phyloP scores from a whole-genome alignment of 2,888 invertebrate genomes.

The Phania funesta region DNA sequence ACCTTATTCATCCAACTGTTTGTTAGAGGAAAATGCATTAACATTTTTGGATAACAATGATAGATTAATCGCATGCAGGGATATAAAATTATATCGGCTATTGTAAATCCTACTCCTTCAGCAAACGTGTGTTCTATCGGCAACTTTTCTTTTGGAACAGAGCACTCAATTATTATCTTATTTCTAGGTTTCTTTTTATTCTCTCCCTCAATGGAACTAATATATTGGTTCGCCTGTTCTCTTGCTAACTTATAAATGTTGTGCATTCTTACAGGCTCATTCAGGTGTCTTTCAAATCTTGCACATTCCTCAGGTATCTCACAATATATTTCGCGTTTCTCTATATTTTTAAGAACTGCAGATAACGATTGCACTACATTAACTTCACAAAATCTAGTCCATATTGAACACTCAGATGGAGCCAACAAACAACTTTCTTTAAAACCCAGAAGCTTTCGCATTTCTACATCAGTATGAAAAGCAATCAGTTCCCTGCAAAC shows the following conservation, averaged over 20 bases:
- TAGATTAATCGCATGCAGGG: constrained; percentile 85
- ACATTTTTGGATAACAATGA: constrained; percentile 77
- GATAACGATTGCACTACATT: constrained; percentile 84
- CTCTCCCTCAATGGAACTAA: constrained; percentile 1
- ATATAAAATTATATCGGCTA: constrained; percentile 91
- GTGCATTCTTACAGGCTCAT: constrained; percentile 90
- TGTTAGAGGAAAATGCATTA: constrained; percentile 83
- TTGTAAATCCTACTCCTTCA: constrained; percentile 90
- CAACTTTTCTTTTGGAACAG: constrained; percentile 78
- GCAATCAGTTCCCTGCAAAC: constrained; percentile 85
- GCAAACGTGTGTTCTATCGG: constrained; percentile 86
- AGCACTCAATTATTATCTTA: constrained; percentile 80
- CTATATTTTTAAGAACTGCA: constrained; percentile 77
- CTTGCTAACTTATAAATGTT: constrained; percentile 90
- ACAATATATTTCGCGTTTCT: constrained; percentile 74
- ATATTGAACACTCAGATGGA: constrained; percentile 91
- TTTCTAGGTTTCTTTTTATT: constrained; percentile 70
- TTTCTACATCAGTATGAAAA: constrained; percentile 72
- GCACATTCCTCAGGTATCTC: constrained; percentile 86
- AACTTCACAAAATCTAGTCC: constrained; percentile 96
- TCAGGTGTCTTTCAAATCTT: constrained; percentile 91
- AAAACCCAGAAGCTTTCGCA: constrained; percentile 85
- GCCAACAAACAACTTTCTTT: constrained; percentile 89
- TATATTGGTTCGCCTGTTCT: constrained; percentile 81
- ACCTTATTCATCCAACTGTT: constrained; percentile 84